A percentile compares a stretch with the other conserved stretches of the same genome.
Evolutionary conservation across 2,888 invertebrate genomes (phyloP).

Genomic region (Cephus nigrinus): DNA sequence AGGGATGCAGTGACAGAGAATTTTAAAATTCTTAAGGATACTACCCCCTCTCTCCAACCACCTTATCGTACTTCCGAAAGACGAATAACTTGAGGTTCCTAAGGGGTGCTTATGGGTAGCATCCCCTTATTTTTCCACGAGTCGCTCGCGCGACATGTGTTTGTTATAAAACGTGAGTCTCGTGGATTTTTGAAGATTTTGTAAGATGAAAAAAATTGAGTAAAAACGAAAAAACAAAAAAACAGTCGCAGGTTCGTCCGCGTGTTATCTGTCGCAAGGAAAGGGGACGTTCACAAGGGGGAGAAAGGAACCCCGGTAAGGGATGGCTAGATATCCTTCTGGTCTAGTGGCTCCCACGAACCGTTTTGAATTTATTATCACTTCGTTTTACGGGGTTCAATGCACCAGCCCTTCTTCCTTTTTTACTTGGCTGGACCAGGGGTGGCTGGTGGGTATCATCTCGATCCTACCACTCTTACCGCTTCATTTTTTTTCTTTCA

Average conservation of each 20-base stretch:
- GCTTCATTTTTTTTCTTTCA: background rate
- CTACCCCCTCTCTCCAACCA: background rate
- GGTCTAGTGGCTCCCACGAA: conserved; percentile 2
- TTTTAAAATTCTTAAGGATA: background rate
- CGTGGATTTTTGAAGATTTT: conserved; percentile 53
- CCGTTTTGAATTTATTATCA: conserved; percentile 5
- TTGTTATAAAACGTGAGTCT: conserved; percentile 48
- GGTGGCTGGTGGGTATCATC: background rate
- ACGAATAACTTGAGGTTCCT: background rate
- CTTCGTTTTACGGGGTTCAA: conserved; percentile 34
- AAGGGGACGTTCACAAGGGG: background rate
- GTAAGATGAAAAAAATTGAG: background rate
- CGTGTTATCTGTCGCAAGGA: background rate
- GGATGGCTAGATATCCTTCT: conserved; percentile 4
- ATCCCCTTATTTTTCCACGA: conserved; percentile 1
- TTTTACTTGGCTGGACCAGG: background rate
- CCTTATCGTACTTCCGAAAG: background rate
- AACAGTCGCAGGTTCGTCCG: background rate
- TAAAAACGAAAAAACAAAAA: background rate
- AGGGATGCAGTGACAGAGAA: background rate
- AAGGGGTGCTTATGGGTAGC: background rate
- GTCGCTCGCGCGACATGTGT: conserved; percentile 17
- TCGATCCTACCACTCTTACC: background rate
- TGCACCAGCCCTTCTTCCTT: conserved; percentile 32
- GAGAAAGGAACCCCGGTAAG: background rate